Conservation (phyloP, 2,888 invertebrate species). For the Ormyrus rosae region DNA sequence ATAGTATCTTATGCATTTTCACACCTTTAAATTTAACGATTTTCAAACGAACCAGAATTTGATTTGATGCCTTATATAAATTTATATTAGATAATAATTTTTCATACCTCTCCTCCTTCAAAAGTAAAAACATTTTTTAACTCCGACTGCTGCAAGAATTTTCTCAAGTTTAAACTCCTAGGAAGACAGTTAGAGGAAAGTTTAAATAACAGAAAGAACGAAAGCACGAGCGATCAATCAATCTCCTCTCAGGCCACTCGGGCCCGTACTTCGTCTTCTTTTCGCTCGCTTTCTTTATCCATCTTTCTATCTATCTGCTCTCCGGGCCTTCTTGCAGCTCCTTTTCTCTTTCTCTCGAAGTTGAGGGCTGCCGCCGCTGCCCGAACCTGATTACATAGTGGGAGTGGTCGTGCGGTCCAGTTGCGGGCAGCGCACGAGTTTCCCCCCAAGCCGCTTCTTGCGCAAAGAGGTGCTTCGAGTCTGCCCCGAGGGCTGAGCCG, state of each 20-base stretch:
- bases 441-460: slow-evolving; percentile 32
- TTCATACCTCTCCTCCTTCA: too few relatives aligned
- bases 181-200: too few relatives aligned
- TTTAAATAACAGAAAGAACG: too few relatives aligned
- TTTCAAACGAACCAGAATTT: too few relatives aligned
- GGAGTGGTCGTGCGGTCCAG: slow-evolving; percentile 65
- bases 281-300: slow-evolving; percentile 20
- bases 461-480: too few relatives aligned
- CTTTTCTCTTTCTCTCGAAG: slow-evolving; percentile 8
- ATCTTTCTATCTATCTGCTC: slow-evolving; percentile 18
- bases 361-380: slow-evolving; percentile 46
- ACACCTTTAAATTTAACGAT: too few relatives aligned
- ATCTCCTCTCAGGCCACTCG: slow-evolving; percentile 1
- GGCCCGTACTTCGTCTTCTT: slow-evolving; percentile 13
- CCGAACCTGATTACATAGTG: slow-evolving; percentile 64
- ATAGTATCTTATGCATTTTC: too few relatives aligned
- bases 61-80: too few relatives aligned
- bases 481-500: background rate
- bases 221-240: slow-evolving; percentile 26
- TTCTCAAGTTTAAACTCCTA: too few relatives aligned
- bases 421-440: slow-evolving; percentile 58
- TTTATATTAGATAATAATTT: too few relatives aligned
- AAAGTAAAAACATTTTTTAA: too few relatives aligned
- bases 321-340: slow-evolving; percentile 28
- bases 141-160: too few relatives aligned